Conservation (phyloP, 2,797 vertebrate species). For the Cossypha dichroa region DNA sequence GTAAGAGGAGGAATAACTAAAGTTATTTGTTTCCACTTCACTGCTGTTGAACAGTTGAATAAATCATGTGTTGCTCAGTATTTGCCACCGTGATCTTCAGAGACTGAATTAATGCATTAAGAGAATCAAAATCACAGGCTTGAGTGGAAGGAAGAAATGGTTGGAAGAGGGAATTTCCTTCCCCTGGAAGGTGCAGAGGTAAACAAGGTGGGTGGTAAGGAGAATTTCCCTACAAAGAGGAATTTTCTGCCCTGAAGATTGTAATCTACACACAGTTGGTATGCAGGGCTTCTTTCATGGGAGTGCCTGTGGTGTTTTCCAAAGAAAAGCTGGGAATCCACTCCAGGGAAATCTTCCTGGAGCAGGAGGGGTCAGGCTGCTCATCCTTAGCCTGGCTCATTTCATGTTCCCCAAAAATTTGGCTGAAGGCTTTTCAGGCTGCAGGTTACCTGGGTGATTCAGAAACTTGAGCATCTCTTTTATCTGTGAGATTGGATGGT, state of each 20-base stretch:
- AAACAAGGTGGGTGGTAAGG: slow-evolving; percentile 10
- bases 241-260: not conserved
- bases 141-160: not conserved
- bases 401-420: not conserved
- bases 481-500: not conserved
- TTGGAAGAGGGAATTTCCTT: not conserved
- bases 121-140: not conserved
- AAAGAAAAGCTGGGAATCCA: not conserved
- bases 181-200: not conserved
- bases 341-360: not conserved
- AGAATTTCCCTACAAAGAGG: not conserved
- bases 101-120: not conserved
- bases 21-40: not conserved
- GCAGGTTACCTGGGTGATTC: not conserved
- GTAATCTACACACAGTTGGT: not conserved
- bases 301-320: not conserved
- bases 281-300: not conserved
- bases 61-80: not conserved
- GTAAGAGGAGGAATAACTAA: not conserved
- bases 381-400: not conserved
- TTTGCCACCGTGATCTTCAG: not conserved
- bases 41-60: not conserved
- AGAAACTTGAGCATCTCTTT: not conserved
- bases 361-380: not conserved
- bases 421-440: not conserved